These are phyloP conservation scores for Steromphala cineraria DNA, from an alignment of 2,888 invertebrate genomes.

Conservation along the genomic window DNA sequence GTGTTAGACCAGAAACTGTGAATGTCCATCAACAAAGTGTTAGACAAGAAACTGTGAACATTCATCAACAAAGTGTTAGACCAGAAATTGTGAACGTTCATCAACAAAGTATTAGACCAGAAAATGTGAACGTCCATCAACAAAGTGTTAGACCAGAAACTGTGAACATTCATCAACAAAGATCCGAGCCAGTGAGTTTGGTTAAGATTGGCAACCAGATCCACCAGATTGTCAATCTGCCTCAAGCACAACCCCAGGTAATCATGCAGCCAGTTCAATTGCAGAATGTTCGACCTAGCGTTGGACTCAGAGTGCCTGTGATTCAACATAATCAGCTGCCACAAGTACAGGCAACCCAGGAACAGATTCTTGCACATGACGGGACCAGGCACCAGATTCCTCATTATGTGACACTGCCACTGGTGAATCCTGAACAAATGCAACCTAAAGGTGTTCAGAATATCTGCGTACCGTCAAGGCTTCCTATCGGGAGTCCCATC, in stretches of 20 bases:
- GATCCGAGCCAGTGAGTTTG: neutral
- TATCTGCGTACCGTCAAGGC: neutral
- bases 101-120: neutral
- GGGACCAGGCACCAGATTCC: neutral
- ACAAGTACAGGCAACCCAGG: neutral
- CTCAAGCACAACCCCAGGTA: neutral
- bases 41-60: neutral
- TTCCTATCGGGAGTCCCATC: neutral
- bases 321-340: neutral
- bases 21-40: neutral
- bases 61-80: neutral
- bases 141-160: neutral
- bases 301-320: neutral
- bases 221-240: neutral
- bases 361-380: neutral
- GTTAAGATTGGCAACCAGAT: constrained; percentile 10
- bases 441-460: constrained; percentile 7
- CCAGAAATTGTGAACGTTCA: neutral
- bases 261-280: neutral
- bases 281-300: neutral
- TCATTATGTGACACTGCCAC: neutral
- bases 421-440: neutral
- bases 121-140: neutral
- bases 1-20: neutral
- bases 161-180: neutral